phyloP scores from a whole-genome alignment of 2,797 vertebrate species.

The Triplophysa bombifrons region DNA sequence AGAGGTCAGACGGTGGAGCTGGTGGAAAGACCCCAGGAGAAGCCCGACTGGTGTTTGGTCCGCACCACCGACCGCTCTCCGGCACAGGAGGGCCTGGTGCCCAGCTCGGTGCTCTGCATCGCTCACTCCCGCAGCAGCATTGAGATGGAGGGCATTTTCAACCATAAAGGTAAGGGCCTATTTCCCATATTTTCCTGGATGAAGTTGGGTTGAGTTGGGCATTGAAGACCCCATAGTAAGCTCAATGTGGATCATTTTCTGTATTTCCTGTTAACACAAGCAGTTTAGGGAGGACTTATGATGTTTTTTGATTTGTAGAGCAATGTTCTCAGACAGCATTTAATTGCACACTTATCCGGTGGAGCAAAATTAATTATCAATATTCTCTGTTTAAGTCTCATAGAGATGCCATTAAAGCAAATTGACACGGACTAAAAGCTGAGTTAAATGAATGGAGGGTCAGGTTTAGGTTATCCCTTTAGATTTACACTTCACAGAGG shows the following conservation, averaged over 20 bases:
- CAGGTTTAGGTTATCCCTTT: not conserved
- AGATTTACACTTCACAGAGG: not conserved
- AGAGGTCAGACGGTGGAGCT: slow-evolving; percentile 97
- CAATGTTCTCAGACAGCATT: too few species aligned
- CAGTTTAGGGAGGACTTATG: too few species aligned
- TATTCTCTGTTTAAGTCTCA: not conserved
- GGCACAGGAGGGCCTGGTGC: slow-evolving; percentile 91
- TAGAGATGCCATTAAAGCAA: too few species aligned
- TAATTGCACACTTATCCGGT: not conserved
- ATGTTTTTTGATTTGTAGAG: too few species aligned
- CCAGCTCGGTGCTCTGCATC: slow-evolving; percentile 92
- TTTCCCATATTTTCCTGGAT: not conserved
- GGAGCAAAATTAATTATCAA: not conserved
- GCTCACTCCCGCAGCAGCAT: slow-evolving; percentile 97
- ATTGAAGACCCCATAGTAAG: too few species aligned
- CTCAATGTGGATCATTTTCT: not conserved
- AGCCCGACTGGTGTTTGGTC: slow-evolving; percentile 96
- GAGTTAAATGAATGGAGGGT: not conserved
- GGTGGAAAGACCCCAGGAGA: slow-evolving; percentile 92
- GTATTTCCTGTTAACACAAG: not conserved
- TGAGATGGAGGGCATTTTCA: slow-evolving; percentile 99
- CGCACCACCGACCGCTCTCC: slow-evolving; percentile 94
- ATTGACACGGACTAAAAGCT: not conserved
- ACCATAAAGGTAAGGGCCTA: slow-evolving; percentile 88
- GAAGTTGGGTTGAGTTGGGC: too few species aligned